A percentile compares a stretch with the other conserved stretches of the same genome.
Conservation (phyloP, 2,797 vertebrate species). For the Capromys pilorides region DNA sequence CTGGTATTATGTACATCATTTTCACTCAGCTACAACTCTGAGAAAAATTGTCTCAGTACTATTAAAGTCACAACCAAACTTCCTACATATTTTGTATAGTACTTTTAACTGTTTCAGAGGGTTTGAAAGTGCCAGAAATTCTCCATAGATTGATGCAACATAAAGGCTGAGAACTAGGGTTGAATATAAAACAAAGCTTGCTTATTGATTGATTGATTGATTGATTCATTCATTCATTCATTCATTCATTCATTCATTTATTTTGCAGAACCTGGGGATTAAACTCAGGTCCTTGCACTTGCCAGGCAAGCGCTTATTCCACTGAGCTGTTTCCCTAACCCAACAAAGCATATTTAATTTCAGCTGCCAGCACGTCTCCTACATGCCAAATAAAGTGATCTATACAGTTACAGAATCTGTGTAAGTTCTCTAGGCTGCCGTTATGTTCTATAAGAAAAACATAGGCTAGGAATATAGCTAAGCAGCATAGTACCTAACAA, state of each 20-base stretch:
- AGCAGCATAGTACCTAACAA: too few relatives aligned
- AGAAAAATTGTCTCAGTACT: background rate
- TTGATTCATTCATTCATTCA: too few relatives aligned
- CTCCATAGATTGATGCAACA: background rate
- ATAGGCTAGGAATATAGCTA: too few relatives aligned
- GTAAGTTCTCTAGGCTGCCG: background rate
- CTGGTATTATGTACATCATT: background rate
- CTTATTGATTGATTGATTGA: too few relatives aligned
- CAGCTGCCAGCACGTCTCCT: background rate
- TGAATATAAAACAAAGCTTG: background rate
- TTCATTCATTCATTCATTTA: too few relatives aligned
- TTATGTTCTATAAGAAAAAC: background rate
- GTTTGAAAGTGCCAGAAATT: background rate
- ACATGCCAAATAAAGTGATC: background rate
- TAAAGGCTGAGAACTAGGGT: background rate
- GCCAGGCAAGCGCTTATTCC: too few relatives aligned
- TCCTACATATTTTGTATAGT: background rate
- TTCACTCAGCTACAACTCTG: background rate
- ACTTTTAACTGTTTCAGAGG: background rate
- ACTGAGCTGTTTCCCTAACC: too few relatives aligned
- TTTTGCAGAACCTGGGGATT: too few relatives aligned
- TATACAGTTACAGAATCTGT: background rate
- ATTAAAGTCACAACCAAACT: background rate
- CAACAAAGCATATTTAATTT: background rate
- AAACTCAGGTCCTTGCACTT: too few relatives aligned